Evolutionary conservation across 2,797 vertebrate genomes (phyloP), one percentile per base, ranked within the genome.

Genomic region (Pipistrellus kuhlii): DNA sequence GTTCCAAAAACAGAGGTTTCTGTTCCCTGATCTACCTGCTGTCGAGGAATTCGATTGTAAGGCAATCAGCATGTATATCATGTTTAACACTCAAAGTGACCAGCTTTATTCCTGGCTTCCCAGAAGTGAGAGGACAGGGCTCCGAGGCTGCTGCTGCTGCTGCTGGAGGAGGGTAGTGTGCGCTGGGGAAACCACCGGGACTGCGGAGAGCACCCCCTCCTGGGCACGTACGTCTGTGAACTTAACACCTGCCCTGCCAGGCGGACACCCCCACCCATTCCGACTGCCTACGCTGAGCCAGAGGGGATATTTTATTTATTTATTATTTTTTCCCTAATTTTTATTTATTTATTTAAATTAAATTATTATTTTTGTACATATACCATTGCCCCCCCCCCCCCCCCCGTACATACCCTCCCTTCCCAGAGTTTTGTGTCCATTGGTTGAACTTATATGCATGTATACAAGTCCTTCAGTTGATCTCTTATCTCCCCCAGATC

Each of bases 211-310:
- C 9, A 14, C n/a, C 18, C 17, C n/a, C 77, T 93, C 78, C 87
- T 73, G 46, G 86, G 84, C 86, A 55, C n/a, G 21, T 71, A 2
- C 55, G 88, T 86, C 53, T 75, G 88, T 62, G 94, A 96, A 93
- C 73, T 64, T 44, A 85, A 59, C 3, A 51, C 62, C 88, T 20
- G 20, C 86, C 9, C 90, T 96, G 96, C 80, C 85, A 64, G 25
- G 66, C 89, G 93, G 92, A 84, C 93, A 73, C 80, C 90, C 77
- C 90, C 17, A 30, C n/a, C 18, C 57, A 59, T 71, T 66, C 91
- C 12, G 35, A 55, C 18, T 90, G 30, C 30, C 75, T 94, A 55
- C 90, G 21, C n/a, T 15, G 20, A 30, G 27, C n/a, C 41, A 89
- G 92, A 35, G 35, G 35, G 35, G 35, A 4, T 35, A 35, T 35